Base-by-base conservation (phyloP, 2,113 vertebrate genomes). In the Excalfactoria chinensis region DNA sequence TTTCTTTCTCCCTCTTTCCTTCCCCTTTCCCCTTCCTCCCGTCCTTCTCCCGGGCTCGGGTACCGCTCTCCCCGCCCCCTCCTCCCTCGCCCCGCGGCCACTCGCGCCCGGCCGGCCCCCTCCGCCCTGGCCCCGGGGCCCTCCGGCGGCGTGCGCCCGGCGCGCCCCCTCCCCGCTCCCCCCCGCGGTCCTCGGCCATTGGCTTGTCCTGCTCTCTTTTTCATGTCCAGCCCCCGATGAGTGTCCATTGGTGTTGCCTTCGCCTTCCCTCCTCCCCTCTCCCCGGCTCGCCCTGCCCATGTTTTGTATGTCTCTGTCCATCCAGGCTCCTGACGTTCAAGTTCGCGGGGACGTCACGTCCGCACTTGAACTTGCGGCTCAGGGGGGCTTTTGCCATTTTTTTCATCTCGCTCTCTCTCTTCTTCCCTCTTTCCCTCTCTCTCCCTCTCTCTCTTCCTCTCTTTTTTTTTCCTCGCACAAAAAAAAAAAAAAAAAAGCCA, bases 311-410 rank as follows among this genome's bases (percentile, higher is more conserved):
- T 99, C 99, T 98, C 98, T 99, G 98, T 99, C 98, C 98, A 99
- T 99, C 99, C 99, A 98, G 98, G 96, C 98, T 98, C 98, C 98
- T 99, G 99, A 99, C 99, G 99, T 99, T 99, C 99, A 99, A 99
- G 99, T 99, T 99, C 99, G 98, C 98, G 98, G 98, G 98, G 99
- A 99, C 98, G 99, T 99, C 99, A 99, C 99, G 99, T 99, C 99
- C 99, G 99, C 99, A 99, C 99, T 99, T 99, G 99, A 99, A 99
- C 99, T 99, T 99, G 98, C 98, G 98, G 99, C 99, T 99, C 98
- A 98, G 98, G 98, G 98, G 99, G 98, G 98, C 98, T 98, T 99
- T 99, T 99, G 98, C 98, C 98, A 98, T 99, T 99, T 99, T 99
- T 99, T 99, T 99, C 98, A 97, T 97, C 98, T 98, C 97, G 98